These are phyloP conservation scores for Ormia ochracea DNA, from an alignment of 2,888 invertebrate species.

Conservation along the genomic window DNA sequence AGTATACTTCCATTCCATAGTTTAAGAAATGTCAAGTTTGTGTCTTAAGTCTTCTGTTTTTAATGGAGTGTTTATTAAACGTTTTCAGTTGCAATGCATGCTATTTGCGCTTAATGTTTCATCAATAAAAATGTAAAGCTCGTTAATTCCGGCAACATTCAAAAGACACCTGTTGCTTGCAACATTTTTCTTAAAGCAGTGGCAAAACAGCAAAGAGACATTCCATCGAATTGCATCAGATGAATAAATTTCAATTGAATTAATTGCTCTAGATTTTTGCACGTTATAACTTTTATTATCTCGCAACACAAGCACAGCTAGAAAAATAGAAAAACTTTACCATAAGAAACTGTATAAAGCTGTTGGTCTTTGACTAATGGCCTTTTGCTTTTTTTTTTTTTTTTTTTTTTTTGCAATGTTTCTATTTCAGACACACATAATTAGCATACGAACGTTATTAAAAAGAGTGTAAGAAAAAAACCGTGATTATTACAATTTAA, in stretches of 20 bases:
- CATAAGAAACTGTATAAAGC: neutral
- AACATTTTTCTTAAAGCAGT: neutral
- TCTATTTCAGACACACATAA: slow-evolving; percentile 12
- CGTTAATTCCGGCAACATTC: slow-evolving; percentile 40
- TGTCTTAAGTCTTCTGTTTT: neutral
- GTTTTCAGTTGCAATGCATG: neutral
- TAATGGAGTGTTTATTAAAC: neutral
- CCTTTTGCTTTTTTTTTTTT: neutral
- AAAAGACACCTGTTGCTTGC: slow-evolving; percentile 33
- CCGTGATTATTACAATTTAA: neutral
- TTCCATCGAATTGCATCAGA: slow-evolving; percentile 48
- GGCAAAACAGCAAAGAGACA: slow-evolving; percentile 28
- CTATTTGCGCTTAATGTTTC: neutral
- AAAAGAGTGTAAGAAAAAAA: neutral
- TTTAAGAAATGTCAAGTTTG: too few species aligned
- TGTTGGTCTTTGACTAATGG: slow-evolving; percentile 3
- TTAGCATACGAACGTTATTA: slow-evolving; percentile 40
- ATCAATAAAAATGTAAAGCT: neutral
- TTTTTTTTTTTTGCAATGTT: neutral
- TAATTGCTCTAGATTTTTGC: slow-evolving; percentile 58
- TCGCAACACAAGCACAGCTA: neutral
- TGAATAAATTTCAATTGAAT: slow-evolving; percentile 32
- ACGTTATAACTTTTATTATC: slow-evolving; percentile 32
- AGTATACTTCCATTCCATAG: too few species aligned
- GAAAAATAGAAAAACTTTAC: neutral